These are phyloP conservation scores for Drosophila bocqueti DNA, from an alignment of 1,140 invertebrate species.

Conservation along the genomic window DNA sequence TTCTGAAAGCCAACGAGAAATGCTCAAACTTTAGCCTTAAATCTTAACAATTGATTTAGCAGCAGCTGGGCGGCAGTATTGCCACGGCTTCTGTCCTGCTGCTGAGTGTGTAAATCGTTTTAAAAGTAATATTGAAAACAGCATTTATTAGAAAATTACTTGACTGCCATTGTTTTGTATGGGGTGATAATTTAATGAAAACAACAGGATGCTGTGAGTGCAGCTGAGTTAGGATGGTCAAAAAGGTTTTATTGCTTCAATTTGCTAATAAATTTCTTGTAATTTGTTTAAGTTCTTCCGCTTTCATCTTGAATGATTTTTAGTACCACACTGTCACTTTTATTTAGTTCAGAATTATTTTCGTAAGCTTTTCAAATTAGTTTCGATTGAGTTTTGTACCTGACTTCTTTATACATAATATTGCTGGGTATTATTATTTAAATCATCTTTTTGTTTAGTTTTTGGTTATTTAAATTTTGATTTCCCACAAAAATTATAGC, in stretches of 20 bases:
- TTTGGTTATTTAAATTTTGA: no score
- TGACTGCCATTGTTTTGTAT: background rate
- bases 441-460: no score
- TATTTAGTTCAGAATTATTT: no score
- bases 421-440: no score
- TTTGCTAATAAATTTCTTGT: background rate
- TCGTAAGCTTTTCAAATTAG: no score
- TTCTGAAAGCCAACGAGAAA: background rate
- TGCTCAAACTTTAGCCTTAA: constrained; percentile 23
- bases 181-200: no score
- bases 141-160: background rate
- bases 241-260: background rate
- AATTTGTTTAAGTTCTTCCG: background rate
- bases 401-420: no score
- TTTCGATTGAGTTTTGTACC: no score
- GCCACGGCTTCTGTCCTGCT: background rate
- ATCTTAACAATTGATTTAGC: constrained; percentile 18
- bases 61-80: constrained; percentile 1
- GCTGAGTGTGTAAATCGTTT: background rate
- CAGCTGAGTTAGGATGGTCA: no score
- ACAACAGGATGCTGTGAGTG: background rate
- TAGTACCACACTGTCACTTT: no score
- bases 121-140: background rate
- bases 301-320: no score
- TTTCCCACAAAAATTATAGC: no score